Evolutionary conservation across 2,797 vertebrate species (phyloP).

Genomic region (Myripristis murdjan): DNA sequence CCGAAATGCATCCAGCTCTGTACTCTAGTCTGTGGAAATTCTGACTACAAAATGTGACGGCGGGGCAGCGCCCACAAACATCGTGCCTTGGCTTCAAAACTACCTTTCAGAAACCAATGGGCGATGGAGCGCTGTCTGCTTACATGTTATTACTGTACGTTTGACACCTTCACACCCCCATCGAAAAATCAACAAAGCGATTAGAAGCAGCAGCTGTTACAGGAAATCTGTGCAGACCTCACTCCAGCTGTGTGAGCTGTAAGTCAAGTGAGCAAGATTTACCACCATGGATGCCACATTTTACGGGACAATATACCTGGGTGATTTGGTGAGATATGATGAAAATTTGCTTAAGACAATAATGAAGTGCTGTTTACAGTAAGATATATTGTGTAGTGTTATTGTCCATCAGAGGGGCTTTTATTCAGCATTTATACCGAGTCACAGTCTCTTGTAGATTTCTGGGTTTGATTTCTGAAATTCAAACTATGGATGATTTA

Average conservation of each 20-base stretch:
- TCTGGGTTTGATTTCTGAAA: too few species aligned
- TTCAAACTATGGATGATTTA: background rate
- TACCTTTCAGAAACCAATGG: too few species aligned
- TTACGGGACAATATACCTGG: rapidly evolving
- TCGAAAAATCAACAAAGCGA: background rate
- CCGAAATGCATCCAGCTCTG: too few species aligned
- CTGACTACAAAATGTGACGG: too few species aligned
- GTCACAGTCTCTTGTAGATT: too few species aligned
- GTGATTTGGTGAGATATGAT: constrained; percentile 57
- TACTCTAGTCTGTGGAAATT: too few species aligned
- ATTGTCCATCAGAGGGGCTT: too few species aligned
- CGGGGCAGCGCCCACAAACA: too few species aligned
- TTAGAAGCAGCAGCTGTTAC: constrained; percentile 4
- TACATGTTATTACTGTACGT: too few species aligned
- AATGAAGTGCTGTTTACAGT: background rate
- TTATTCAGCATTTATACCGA: too few species aligned
- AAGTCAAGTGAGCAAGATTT: constrained; percentile 3
- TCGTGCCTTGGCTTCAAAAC: too few species aligned
- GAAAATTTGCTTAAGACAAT: background rate
- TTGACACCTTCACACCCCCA: background rate
- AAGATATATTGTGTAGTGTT: background rate
- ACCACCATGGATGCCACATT: constrained; percentile 18
- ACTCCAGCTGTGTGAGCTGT: background rate
- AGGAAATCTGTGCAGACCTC: constrained; percentile 46
- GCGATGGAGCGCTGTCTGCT: too few species aligned